Evolutionary conservation across 2,113 vertebrate species (phyloP), one percentile per base, ranked within the genome.

Genomic region (Turdus rufiventris): DNA sequence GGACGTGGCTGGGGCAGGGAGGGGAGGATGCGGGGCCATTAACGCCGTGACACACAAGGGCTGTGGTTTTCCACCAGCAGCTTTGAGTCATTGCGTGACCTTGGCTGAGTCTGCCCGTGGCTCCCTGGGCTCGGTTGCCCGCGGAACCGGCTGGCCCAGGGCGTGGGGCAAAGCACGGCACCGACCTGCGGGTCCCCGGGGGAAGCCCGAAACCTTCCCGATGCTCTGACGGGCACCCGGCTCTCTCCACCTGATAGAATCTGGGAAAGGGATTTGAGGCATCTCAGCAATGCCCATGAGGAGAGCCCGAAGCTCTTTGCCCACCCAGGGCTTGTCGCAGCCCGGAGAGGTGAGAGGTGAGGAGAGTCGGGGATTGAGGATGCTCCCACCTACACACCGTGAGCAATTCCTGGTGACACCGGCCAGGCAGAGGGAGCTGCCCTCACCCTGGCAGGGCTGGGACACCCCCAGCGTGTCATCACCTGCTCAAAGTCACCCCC

Each of bases 31-130:
- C 8, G 15, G 47, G 75, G 71, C 50, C 6, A 50, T 61, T 11
- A 18, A 28, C 12, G 82, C 82, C 23, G 12, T 85, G 90, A 81
- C 91, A 92, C 90, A 57, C 12, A 26, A 33, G 45, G 81, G 71
- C 67, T 54, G 73, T 42, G 89, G 43, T n/a, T 93, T 67, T 61
- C 50, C 80, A 66, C 17, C 75, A 5, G 2, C 33, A 36, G 84
- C 88, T 79, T 65, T 77, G 95, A 93, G 85, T 93, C 96, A 95
- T 2, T 62, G 90, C 38, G 5, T 94, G 93, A 93, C 94, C 93
- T 92, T 90, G 93, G 85, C 75, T 66, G 65, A 10, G 28, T 19
- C 75, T 47, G 60, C 73, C 77, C 26, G 5, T 15, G 78, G 76
- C 91, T 85, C 54, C 20, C 66, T 68, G 18, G 2, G 12, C 88